Conservation (phyloP, 2,888 invertebrate species). For the Drosophila ustulata region DNA sequence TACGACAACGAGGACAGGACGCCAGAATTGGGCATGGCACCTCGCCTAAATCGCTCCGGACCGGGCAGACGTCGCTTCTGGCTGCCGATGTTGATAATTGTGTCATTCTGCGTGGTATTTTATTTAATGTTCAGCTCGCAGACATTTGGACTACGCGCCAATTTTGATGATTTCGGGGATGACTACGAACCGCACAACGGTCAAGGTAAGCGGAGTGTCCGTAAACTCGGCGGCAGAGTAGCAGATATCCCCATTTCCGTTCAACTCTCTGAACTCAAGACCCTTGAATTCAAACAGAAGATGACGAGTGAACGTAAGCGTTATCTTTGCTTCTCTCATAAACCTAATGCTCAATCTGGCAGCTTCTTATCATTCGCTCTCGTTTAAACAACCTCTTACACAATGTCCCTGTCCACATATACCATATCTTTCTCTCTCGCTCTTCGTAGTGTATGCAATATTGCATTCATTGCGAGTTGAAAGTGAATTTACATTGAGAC, state of each 20-base stretch:
- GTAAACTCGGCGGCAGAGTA: not conserved
- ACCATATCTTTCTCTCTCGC: not conserved
- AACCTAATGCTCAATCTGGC: not conserved
- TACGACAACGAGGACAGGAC: not conserved
- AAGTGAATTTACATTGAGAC: conserved; percentile 28
- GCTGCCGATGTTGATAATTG: conserved; percentile 27
- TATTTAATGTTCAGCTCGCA: conserved; percentile 54
- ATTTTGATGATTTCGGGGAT: conserved; percentile 24
- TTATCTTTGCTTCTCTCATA: not conserved
- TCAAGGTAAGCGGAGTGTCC: conserved; percentile 54
- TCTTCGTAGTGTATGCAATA: conserved; percentile 10
- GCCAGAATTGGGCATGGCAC: conserved; percentile 20
- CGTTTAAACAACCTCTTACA: not conserved
- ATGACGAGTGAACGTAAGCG: conserved; percentile 30
- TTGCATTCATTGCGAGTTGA: conserved; percentile 18
- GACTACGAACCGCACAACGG: conserved; percentile 42
- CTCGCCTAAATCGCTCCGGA: conserved; percentile 18
- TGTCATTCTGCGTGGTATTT: conserved; percentile 34
- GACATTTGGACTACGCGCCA: conserved; percentile 41
- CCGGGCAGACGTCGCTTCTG: conserved; percentile 47
- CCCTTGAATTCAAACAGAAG: not conserved
- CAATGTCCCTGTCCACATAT: not conserved
- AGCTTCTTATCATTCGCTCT: not conserved
- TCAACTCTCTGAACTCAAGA: not conserved
- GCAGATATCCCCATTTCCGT: not conserved